phyloP scores from a whole-genome alignment of 1,140 invertebrate species.

The Paraescarpia echinospica region DNA sequence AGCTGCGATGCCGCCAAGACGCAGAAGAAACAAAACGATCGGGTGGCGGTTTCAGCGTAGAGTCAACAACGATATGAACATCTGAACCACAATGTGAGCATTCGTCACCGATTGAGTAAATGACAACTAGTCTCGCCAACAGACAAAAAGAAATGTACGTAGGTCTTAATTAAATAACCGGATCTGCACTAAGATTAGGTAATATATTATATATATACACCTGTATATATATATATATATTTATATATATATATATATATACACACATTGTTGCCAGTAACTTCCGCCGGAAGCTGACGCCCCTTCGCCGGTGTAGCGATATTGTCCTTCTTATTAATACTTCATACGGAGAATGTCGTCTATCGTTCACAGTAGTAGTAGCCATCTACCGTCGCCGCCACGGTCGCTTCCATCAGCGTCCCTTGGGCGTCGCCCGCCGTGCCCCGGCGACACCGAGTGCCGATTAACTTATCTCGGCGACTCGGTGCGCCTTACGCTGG shows the following conservation, averaged over 20 bases:
- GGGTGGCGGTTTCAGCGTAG: background rate
- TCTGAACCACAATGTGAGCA: background rate
- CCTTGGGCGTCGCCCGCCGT: background rate
- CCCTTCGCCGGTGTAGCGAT: background rate
- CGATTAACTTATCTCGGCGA: background rate
- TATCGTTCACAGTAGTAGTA: background rate
- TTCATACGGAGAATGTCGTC: background rate
- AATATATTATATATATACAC: too few relatives aligned
- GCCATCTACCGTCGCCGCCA: background rate
- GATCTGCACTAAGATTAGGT: background rate
- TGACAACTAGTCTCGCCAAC: background rate
- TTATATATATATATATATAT: too few relatives aligned
- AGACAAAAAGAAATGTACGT: background rate
- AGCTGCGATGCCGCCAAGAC: background rate
- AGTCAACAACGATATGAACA: background rate
- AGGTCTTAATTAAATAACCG: background rate
- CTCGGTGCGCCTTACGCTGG: background rate
- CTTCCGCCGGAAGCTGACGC: background rate
- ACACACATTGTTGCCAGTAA: background rate
- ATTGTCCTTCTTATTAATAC: background rate
- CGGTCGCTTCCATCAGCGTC: background rate
- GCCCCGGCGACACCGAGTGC: background rate
- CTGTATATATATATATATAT: too few relatives aligned
- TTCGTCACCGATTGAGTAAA: background rate
- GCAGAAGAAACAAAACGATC: background rate